phyloP scores from a whole-genome alignment of 2,113 vertebrate species.

The Chrysemys picta region DNA sequence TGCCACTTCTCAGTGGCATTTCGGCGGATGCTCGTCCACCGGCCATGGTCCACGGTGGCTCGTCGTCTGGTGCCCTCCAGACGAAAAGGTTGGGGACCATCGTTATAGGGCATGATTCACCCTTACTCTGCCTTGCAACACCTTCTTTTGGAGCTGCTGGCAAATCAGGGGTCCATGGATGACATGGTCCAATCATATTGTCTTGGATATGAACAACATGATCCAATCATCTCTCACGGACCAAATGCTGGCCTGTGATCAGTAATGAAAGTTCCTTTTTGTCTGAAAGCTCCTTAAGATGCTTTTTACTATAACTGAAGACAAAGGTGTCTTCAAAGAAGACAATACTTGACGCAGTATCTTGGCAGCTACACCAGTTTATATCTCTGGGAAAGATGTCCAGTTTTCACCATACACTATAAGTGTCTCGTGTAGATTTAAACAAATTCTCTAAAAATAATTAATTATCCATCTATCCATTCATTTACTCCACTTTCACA shows the following conservation, averaged over 20 bases:
- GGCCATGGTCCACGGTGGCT: too few relatives aligned
- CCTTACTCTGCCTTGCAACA: not conserved
- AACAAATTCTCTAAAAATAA: too few relatives aligned
- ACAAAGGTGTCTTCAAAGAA: not conserved
- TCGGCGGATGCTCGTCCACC: too few relatives aligned
- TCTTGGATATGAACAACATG: not conserved
- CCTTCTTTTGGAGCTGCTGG: not conserved
- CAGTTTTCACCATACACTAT: too few relatives aligned
- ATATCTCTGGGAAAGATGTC: not conserved
- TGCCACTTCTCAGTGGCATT: too few relatives aligned
- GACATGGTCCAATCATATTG: not conserved
- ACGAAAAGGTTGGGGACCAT: too few relatives aligned
- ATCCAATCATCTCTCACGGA: not conserved
- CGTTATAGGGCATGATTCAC: not conserved
- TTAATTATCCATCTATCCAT: too few relatives aligned
- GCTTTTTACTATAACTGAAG: not conserved
- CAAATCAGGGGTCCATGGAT: not conserved
- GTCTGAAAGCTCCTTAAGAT: not conserved
- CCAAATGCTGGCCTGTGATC: not conserved
- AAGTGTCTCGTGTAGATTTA: too few relatives aligned
- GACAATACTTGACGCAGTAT: not conserved
- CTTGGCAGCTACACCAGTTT: not conserved
- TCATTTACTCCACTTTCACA: too few relatives aligned
- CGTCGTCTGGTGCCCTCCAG: too few relatives aligned
- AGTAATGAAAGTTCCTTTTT: not conserved